These are phyloP conservation scores for Lamellibrachia columna DNA, from an alignment of 2,888 invertebrate genomes.

Conservation along the genomic window DNA sequence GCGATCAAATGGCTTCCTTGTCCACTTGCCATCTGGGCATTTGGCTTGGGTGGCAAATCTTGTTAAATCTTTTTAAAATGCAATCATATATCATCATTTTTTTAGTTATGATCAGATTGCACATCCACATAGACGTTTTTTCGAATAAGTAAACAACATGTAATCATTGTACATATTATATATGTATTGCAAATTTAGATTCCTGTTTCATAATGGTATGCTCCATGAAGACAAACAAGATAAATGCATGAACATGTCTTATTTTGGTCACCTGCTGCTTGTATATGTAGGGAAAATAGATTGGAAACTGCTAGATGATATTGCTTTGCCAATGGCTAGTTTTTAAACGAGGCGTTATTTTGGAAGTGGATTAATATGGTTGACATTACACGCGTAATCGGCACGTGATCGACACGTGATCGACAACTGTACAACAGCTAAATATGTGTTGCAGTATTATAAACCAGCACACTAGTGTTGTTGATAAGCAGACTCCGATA, in stretches of 20 bases:
- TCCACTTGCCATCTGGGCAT: too few relatives aligned
- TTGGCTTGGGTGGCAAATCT: too few relatives aligned
- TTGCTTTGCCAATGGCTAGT: neutral
- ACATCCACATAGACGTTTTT: too few relatives aligned
- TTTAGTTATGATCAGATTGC: too few relatives aligned
- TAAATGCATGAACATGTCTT: neutral
- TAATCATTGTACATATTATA: too few relatives aligned
- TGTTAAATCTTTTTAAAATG: too few relatives aligned
- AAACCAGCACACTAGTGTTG: neutral
- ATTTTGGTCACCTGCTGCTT: neutral
- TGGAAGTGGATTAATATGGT: neutral
- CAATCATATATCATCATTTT: too few relatives aligned
- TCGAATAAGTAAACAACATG: too few relatives aligned
- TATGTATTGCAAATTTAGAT: neutral
- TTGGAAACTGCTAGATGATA: neutral
- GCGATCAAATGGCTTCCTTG: too few relatives aligned
- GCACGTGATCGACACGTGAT: neutral
- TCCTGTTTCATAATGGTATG: too few relatives aligned
- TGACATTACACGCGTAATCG: neutral
- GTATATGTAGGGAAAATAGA: neutral
- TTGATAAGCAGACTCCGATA: neutral
- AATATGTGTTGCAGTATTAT: neutral
- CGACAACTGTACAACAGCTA: neutral
- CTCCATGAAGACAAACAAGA: neutral
- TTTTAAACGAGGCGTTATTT: neutral